Evolutionary conservation across 1,140 invertebrate genomes (phyloP).

Genomic region (Drosophila azteca): DNA sequence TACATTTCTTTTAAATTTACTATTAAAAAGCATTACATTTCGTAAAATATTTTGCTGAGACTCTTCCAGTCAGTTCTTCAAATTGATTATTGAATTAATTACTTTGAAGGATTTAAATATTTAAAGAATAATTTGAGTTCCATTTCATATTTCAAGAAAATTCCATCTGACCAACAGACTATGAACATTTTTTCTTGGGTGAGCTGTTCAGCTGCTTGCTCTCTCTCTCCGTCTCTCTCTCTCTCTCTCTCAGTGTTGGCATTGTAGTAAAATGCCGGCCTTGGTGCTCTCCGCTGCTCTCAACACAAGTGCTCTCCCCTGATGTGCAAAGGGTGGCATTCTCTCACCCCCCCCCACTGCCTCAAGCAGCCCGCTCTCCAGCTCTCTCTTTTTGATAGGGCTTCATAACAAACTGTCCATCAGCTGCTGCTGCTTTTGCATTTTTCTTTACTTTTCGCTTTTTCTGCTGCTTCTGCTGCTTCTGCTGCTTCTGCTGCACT

Average conservation of each 20-base stretch:
- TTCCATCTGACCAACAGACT: too few species aligned
- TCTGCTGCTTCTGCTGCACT: conserved; percentile 14
- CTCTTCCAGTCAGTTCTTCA: background rate
- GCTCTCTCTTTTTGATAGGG: conserved; percentile 18
- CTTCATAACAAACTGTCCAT: conserved; percentile 49
- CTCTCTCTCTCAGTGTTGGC: conserved; percentile 1
- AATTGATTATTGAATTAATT: too few species aligned
- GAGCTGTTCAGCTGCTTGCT: background rate
- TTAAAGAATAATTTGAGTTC: too few species aligned
- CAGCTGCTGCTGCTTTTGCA: conserved; percentile 43
- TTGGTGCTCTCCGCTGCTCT: conserved; percentile 19
- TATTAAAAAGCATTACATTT: too few species aligned
- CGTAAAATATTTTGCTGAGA: background rate
- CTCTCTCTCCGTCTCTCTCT: conserved; percentile 12
- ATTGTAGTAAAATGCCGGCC: conserved; percentile 24
- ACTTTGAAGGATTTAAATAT: too few species aligned
- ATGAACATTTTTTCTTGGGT: conserved; percentile 21
- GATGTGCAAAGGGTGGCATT: conserved; percentile 3
- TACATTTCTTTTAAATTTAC: too few species aligned
- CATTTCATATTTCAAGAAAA: too few species aligned
- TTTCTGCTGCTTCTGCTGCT: conserved; percentile 14
- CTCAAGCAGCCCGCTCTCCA: background rate
- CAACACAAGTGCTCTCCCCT: background rate
- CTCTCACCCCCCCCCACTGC: background rate
- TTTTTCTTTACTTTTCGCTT: conserved; percentile 13